phyloP scores from a whole-genome alignment of 2,888 invertebrate species.

The Brachypalpus laphriformis region DNA sequence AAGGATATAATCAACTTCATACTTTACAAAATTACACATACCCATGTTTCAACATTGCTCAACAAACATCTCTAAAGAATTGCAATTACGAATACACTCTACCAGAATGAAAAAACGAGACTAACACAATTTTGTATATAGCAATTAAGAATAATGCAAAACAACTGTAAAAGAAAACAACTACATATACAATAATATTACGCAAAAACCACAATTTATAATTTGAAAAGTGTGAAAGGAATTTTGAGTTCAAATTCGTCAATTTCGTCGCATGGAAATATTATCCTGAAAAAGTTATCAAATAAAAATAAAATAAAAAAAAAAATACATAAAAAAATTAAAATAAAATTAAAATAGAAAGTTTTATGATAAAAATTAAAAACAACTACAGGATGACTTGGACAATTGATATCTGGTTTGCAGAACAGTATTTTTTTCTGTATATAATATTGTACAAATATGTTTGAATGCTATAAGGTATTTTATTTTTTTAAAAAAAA shows the following conservation, averaged over 20 bases:
- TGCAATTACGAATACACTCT: background rate
- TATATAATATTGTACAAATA: slow-evolving; percentile 57
- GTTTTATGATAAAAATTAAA: slow-evolving; percentile 52
- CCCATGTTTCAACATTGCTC: slow-evolving; percentile 7
- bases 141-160: slow-evolving; percentile 25
- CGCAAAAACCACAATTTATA: slow-evolving; percentile 12
- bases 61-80: background rate
- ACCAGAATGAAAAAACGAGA: background rate
- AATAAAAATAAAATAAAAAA: slow-evolving; percentile 13
- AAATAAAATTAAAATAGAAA: background rate
- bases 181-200: slow-evolving; percentile 4
- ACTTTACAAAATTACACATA: background rate
- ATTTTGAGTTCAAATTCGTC: background rate
- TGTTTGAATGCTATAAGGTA: slow-evolving; percentile 36
- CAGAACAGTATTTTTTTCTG: slow-evolving; percentile 35
- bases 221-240: background rate
- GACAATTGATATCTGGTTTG: slow-evolving; percentile 70
- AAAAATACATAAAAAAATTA: background rate
- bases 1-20: background rate
- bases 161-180: background rate
- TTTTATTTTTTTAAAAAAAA: background rate
- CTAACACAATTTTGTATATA: background rate
- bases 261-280: slow-evolving; percentile 18
- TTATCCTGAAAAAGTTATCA: background rate
- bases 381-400: slow-evolving; percentile 75